Conservation (phyloP, 1,140 invertebrate genomes). For the Aphelinus atriplicis region DNA sequence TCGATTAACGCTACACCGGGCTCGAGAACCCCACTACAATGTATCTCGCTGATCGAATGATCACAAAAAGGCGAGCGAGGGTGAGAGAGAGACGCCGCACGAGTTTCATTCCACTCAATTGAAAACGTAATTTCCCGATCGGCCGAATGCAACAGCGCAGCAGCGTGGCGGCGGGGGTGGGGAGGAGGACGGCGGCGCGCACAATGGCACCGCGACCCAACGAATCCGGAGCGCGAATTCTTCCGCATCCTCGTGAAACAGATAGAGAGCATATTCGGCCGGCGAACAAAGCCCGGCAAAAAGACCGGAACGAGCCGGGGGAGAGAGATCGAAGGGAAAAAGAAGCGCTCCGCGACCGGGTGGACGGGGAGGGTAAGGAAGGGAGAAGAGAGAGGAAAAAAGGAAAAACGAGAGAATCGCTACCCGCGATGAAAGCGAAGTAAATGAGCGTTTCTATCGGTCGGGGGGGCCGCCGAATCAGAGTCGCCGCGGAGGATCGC, state of each 20-base stretch:
- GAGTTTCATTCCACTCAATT: neutral
- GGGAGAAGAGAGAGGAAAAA: neutral
- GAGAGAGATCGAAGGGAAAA: neutral
- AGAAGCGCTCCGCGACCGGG: neutral
- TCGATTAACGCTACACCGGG: too few species aligned
- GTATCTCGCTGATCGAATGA: too few species aligned
- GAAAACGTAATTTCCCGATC: constrained; percentile 13
- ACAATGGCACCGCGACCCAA: neutral
- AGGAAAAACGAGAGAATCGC: neutral
- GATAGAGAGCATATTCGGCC: neutral
- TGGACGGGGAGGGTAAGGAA: neutral
- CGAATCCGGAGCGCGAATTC: neutral
- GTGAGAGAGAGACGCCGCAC: neutral
- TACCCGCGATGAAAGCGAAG: constrained; percentile 17
- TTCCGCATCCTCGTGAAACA: neutral
- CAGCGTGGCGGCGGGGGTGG: neutral
- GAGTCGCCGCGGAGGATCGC: neutral
- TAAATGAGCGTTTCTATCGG: constrained; percentile 27
- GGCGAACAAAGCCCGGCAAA: constrained; percentile 14
- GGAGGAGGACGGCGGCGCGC: too few species aligned
- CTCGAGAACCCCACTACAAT: too few species aligned
- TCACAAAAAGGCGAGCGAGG: too few species aligned
- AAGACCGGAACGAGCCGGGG: neutral
- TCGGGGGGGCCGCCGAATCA: neutral
- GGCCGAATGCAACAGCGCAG: neutral